Evolutionary conservation across 2,113 vertebrate genomes (phyloP).

Genomic region (Felis catus): F.catus_Fca126_mat1.0 CM031413.1:27334501-27335000

Average conservation of each 20-base stretch:
- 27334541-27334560: rapidly evolving
- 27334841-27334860: neutral
- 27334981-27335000: neutral
- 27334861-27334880: neutral
- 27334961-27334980: neutral
- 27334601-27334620: neutral
- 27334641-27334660: neutral
- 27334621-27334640: neutral
- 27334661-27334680: neutral
- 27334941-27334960: conserved; percentile 6
- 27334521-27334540: rapidly evolving
- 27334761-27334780: neutral
- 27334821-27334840: neutral
- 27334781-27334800: rapidly evolving
- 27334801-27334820: neutral
- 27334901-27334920: neutral
- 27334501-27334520: neutral
- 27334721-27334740: neutral
- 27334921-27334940: conserved; percentile 50
- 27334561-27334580: neutral
- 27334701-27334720: neutral
- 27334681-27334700: neutral
- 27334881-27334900: neutral
- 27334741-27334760: too few relatives aligned
- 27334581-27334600: rapidly evolving